Evolutionary conservation across 30 jellyfish, hydroid and myxozoan genomes (phyloP).

Genomic region (Hydractinia echinata): DNA sequence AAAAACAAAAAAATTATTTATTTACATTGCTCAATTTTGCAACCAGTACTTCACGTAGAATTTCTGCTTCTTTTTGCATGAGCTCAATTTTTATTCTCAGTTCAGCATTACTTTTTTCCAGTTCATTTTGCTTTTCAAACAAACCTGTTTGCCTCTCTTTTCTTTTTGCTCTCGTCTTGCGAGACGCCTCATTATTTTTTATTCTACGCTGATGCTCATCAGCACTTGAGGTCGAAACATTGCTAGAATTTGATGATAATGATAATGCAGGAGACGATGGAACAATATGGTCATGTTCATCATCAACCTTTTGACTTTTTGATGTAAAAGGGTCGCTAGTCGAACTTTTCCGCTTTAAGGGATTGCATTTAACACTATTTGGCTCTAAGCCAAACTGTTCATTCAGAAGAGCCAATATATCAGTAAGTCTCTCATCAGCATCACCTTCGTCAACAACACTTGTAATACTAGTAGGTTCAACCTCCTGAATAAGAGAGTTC

Average conservation of each 20-base stretch:
- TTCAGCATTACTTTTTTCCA: slow-evolving; percentile 57
- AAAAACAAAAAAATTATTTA: not conserved
- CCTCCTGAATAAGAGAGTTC: not conserved
- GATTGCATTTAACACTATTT: not conserved
- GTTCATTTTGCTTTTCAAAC: slow-evolving; percentile 54
- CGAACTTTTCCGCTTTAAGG: not conserved
- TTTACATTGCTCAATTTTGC: slow-evolving; percentile 48
- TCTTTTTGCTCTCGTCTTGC: slow-evolving; percentile 61
- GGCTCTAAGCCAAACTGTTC: not conserved
- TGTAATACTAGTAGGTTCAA: not conserved
- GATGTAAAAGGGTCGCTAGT: not conserved
- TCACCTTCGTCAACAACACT: not conserved
- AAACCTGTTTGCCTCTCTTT: slow-evolving; percentile 44
- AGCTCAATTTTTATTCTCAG: slow-evolving; percentile 40
- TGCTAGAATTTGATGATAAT: slow-evolving; percentile 6
- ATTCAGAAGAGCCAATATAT: not conserved
- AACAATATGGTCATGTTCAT: not conserved
- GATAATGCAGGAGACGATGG: slow-evolving; percentile 14
- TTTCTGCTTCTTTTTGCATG: slow-evolving; percentile 63
- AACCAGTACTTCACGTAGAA: slow-evolving; percentile 44
- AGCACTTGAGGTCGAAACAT: not conserved
- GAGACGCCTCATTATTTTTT: slow-evolving; percentile 77
- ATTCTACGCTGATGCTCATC: slow-evolving; percentile 52
- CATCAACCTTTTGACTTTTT: not conserved
- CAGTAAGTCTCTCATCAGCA: not conserved